Base-by-base conservation (phyloP, 2,888 invertebrate species). In the Isotomurus palustris region DNA sequence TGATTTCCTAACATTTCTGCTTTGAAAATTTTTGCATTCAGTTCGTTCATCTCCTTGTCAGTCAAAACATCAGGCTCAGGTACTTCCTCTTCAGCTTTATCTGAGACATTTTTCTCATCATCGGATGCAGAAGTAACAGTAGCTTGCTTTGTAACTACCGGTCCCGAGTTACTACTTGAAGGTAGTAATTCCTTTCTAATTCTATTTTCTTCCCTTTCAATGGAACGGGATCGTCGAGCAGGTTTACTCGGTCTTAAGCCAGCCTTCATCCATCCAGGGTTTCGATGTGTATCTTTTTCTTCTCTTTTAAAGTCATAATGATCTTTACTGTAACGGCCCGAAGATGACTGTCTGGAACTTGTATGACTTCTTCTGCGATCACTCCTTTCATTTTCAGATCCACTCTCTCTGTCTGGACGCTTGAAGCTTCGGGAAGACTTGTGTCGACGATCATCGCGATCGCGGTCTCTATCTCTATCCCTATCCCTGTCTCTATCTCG, bases 1-100 rank as follows among this genome's bases (percentile, higher is more conserved):
- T 75, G 77, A 74, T 95, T 85, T 19, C 93, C 95, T 81, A 92
- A 83, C 70, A 99, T 83, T 81, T 97, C 94, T 14, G 96, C 95
- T 78, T 93, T 93, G 0, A 97, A 79, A 63, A 94, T 83, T 77
- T 88, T 91, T 2, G 95, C 92, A 38, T 86, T 91, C 40, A 99
- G 75, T 70, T 86, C 84, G 77, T 97, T 99, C 81, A 93, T 83
- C 75, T 96, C 88, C 68, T 85, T 84, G 76, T 89, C 86, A 43
- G 84, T 84, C 19, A 88, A 75, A 69, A 81, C 79, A 40, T 57
- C 60, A 14, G 62, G 54, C 25, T 52, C 49, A 35, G 40, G 12
- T 41, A 44, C 48, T 45, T 29, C 36, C 29, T 53, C 56, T 38
- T 35, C 48, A 44, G 35, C 24, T 27, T 57, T 50, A 2, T 36